phyloP scores from a whole-genome alignment of 2,113 vertebrate genomes.

The Neodon shergylaensis region DNA sequence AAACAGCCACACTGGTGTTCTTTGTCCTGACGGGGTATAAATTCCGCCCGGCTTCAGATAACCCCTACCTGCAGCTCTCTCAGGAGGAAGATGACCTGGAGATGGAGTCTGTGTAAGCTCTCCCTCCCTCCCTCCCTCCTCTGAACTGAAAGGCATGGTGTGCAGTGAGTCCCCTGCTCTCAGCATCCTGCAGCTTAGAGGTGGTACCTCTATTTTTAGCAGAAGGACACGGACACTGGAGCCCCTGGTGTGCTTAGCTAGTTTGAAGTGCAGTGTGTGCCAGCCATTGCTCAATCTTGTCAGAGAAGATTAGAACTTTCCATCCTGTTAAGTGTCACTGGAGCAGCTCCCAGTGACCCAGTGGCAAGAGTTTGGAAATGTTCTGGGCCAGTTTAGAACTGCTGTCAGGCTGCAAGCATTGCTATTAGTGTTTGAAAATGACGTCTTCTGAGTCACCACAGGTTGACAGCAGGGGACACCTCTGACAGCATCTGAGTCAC shows the following conservation, averaged over 20 bases:
- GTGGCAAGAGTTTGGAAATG: neutral
- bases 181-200: neutral
- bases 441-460: neutral
- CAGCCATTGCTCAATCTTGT: neutral
- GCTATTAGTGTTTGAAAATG: neutral
- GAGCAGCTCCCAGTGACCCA: neutral
- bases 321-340: neutral
- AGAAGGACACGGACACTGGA: neutral
- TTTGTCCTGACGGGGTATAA: slow-evolving; percentile 93
- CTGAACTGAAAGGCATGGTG: neutral
- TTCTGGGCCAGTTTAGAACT: neutral
- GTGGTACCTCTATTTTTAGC: neutral
- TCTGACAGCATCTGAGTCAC: neutral
- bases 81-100: slow-evolving; percentile 91
- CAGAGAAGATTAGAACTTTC: neutral
- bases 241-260: neutral
- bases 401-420: neutral
- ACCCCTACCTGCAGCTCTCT: slow-evolving; percentile 92
- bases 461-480: neutral
- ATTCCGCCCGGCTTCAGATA: slow-evolving; percentile 92
- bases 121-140: no score
- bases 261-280: neutral
- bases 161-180: neutral
- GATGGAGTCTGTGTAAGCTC: slow-evolving; percentile 92
- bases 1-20: slow-evolving; percentile 90